Conservation (phyloP, 2,113 vertebrate genomes). For the Illadopsis cleaveri region DNA sequence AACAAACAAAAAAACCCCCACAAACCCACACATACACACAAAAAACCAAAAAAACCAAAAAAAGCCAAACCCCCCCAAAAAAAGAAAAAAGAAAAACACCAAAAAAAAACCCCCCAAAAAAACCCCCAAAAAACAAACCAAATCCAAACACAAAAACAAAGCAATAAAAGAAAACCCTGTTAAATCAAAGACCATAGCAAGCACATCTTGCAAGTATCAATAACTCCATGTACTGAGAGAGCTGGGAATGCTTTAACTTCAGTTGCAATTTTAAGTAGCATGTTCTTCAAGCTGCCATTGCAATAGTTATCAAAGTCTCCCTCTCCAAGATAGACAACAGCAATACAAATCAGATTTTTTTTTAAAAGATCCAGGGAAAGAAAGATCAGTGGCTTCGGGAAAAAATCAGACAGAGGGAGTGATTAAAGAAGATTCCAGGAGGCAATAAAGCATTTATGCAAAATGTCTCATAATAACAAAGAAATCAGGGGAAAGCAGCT, state of each 20-base stretch:
- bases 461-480: slow-evolving; percentile 1
- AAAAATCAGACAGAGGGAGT: background rate
- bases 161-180: background rate
- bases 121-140: background rate
- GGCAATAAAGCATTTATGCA: slow-evolving; percentile 29
- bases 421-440: slow-evolving; percentile 16
- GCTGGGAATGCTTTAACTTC: background rate
- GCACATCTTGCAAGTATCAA: background rate
- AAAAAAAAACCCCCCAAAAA: background rate
- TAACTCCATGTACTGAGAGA: background rate
- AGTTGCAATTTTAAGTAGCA: background rate
- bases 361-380: background rate
- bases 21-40: no score
- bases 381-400: background rate
- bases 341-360: background rate
- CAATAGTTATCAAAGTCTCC: background rate
- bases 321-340: background rate
- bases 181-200: background rate
- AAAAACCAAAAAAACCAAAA: no score
- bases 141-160: background rate
- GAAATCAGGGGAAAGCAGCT: background rate
- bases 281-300: background rate
- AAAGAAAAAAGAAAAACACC: no score
- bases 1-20: no score
- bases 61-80: no score